A percentile compares a stretch with the other conserved stretches of the same genome.
Conservation (phyloP, 2,797 vertebrate genomes). For the Epinephelus malabaricus region DNA sequence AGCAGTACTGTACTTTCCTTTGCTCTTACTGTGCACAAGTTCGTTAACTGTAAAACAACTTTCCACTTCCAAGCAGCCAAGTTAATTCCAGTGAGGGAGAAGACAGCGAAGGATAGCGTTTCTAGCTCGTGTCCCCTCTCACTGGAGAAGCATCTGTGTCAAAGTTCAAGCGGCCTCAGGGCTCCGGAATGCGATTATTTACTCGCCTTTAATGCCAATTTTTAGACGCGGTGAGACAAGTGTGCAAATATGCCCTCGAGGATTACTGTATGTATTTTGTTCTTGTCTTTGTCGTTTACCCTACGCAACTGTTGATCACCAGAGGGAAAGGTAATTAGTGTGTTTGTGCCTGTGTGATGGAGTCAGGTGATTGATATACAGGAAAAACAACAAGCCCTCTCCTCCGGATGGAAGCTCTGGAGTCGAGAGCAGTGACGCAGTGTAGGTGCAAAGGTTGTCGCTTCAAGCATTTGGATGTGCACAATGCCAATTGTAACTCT, state of each 20-base stretch:
- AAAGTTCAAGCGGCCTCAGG: constrained; percentile 30
- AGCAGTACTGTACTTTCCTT: not conserved
- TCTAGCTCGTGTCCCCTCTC: constrained; percentile 29
- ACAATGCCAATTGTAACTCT: not conserved
- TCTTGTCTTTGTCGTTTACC: not conserved
- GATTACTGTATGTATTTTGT: not conserved
- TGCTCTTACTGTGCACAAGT: constrained; percentile 5
- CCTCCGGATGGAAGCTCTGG: constrained; percentile 46
- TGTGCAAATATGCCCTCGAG: not conserved
- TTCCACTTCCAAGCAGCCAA: constrained; percentile 28
- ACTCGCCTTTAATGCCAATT: not conserved
- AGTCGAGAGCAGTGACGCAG: constrained; percentile 41
- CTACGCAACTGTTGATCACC: not conserved
- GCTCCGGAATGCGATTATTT: not conserved
- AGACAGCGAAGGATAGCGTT: constrained; percentile 22
- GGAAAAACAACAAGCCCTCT: constrained; percentile 47
- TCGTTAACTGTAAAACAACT: constrained; percentile 38
- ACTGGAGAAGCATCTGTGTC: constrained; percentile 39
- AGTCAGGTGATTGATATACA: constrained; percentile 38
- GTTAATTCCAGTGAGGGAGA: constrained; percentile 27
- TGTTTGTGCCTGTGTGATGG: not conserved
- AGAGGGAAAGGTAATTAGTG: not conserved
- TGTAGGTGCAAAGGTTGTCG: constrained; percentile 37
- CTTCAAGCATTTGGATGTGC: constrained; percentile 24
- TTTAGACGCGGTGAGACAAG: constrained; percentile 6